Evolutionary conservation across 2,113 vertebrate genomes (phyloP), one percentile per base, ranked within the genome.

Genomic region (Morphnarchus princeps): DNA sequence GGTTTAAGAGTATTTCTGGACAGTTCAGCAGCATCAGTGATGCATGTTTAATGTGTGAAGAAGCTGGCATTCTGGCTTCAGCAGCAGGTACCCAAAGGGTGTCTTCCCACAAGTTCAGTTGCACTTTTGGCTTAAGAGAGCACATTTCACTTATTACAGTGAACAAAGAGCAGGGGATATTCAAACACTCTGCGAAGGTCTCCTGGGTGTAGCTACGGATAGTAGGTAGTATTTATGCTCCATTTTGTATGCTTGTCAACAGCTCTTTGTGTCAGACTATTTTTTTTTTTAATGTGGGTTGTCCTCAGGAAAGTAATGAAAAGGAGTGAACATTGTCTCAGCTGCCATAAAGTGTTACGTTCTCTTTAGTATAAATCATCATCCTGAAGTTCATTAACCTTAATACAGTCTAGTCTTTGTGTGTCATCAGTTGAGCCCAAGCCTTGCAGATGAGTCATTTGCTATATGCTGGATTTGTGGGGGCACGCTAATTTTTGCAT

Each of bases 201-300:
- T 91, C 91, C 62, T 80, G 89, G 77, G 81, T 80, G 70, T 77
- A 95, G 66, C 87, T 91, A 28, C 3, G 15, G 69, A 66, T 50
- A 91, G 84, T 19, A 77, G 63, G 78, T 73, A 87, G 70, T 87
- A 79, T 90, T 96, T 86, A 65, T 88, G 84, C 84, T 92, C 55
- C 59, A 54, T 95, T 97, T 95, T 82, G 58, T 93, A 80, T 95
- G 93, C 94, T 89, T 93, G 93, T 93, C 94, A 97, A 94, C 91
- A 94, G 70, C 73, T 82, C 45, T 89, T 95, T 82, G 42, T 95
- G 83, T 85, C 83, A 89, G 80, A 15, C 21, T 36, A 3, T 5
- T 81, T 52, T 76, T 67, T 65, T 66, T 89, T 83, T 83, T n/a
- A 43, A 67, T 43, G 69, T 54, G 55, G 65, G 72, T 87, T 90